These are phyloP conservation scores for Macrocentrus cingulum DNA, from an alignment of 1,140 invertebrate genomes.

Conservation along the genomic window DNA sequence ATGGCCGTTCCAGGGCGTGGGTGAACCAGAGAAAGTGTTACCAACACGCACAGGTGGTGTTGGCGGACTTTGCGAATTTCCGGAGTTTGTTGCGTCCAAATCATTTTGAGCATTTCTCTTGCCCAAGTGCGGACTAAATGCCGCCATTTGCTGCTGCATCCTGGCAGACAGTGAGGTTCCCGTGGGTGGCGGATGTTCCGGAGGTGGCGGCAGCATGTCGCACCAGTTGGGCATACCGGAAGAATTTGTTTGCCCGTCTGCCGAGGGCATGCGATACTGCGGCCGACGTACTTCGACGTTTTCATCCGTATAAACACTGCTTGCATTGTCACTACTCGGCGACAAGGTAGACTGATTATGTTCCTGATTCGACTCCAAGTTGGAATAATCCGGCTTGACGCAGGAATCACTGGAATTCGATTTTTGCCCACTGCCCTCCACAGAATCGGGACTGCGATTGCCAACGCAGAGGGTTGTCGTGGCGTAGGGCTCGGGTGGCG, in stretches of 20 bases:
- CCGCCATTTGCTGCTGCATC: constrained; percentile 39
- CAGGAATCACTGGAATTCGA: constrained; percentile 59
- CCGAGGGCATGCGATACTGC: constrained; percentile 42
- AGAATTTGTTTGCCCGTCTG: constrained; percentile 42
- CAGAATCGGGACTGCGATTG: constrained; percentile 56
- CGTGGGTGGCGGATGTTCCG: constrained; percentile 74
- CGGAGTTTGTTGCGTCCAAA: constrained; percentile 43
- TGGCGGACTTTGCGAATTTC: constrained; percentile 51
- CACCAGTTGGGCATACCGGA: constrained; percentile 69
- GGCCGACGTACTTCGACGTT: constrained; percentile 45
- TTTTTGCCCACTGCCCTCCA: constrained; percentile 56
- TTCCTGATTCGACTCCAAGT: constrained; percentile 54
- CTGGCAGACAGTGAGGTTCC: constrained; percentile 38
- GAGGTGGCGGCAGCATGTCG: constrained; percentile 77
- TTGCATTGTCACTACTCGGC: constrained; percentile 56
- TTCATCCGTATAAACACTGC: constrained; percentile 56
- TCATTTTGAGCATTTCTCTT: constrained; percentile 48
- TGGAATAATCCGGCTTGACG: constrained; percentile 59
- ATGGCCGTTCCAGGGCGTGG: constrained; percentile 45
- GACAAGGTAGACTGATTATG: constrained; percentile 56
- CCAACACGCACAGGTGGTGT: constrained; percentile 48
- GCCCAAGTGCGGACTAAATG: constrained; percentile 51
- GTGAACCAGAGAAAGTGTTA: constrained; percentile 46
- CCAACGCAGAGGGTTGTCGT: constrained; percentile 72
- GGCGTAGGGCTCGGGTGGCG: constrained; percentile 77